phyloP scores from a whole-genome alignment of 1,140 invertebrate genomes.

The Cephus cinctus region DNA sequence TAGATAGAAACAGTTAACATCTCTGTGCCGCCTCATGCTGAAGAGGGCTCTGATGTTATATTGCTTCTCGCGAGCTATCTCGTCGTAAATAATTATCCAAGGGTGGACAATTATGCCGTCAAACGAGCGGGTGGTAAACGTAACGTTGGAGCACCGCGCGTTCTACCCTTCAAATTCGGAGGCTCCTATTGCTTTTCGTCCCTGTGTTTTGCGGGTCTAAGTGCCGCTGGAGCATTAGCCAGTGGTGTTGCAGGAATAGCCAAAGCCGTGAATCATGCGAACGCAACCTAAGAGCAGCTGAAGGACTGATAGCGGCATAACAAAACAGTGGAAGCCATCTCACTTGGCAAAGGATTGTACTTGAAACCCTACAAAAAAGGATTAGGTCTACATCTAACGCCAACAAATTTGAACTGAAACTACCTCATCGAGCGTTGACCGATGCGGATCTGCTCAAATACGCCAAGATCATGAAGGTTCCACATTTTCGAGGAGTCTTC shows the following conservation, averaged over 20 bases:
- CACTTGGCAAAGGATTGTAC: slow-evolving; percentile 11
- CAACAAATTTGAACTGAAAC: slow-evolving; percentile 14
- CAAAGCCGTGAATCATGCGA: slow-evolving; percentile 20
- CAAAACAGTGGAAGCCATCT: slow-evolving; percentile 9
- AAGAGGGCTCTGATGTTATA: too few species aligned
- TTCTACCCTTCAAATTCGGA: too few species aligned
- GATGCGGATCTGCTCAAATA: slow-evolving; percentile 27
- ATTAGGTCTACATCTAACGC: slow-evolving; percentile 1
- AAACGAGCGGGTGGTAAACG: too few species aligned
- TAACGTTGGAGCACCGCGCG: too few species aligned
- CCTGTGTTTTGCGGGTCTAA: too few species aligned
- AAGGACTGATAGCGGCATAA: slow-evolving; percentile 7
- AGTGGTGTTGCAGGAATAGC: slow-evolving; percentile 21
- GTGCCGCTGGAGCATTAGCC: slow-evolving; percentile 9
- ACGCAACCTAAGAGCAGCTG: background rate
- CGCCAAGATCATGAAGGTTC: slow-evolving; percentile 28
- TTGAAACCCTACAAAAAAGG: slow-evolving; percentile 14
- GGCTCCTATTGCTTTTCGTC: too few species aligned
- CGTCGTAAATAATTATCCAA: too few species aligned
- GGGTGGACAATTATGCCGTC: too few species aligned
- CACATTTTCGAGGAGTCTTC: slow-evolving; percentile 31
- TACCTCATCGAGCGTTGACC: slow-evolving; percentile 28
- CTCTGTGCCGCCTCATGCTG: too few species aligned
- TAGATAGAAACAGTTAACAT: too few species aligned
- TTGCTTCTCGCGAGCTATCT: too few species aligned